Evolutionary conservation across 2,113 vertebrate species (phyloP).

Genomic region (Hepsetus odoe): DNA sequence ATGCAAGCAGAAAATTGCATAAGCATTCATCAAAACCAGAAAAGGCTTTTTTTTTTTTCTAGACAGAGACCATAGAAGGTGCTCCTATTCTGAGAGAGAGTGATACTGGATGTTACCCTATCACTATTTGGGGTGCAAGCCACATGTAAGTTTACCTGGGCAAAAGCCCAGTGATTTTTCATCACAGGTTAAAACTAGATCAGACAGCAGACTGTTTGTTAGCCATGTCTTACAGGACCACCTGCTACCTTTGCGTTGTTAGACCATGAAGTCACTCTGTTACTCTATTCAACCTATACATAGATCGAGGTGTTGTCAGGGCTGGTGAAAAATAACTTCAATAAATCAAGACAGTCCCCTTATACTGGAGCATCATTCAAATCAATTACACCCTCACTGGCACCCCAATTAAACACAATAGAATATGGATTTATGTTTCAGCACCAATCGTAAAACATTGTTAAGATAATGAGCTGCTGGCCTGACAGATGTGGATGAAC

Average conservation of each 20-base stretch:
- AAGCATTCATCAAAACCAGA: conserved; percentile 16
- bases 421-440: conserved; percentile 43
- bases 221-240: conserved; percentile 25
- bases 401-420: conserved; percentile 50
- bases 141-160: conserved; percentile 28
- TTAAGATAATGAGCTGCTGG: conserved; percentile 49
- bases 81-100: conserved; percentile 31
- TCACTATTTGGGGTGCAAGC: conserved; percentile 19
- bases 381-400: conserved; percentile 51
- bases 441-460: conserved; percentile 44
- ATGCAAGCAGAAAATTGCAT: not conserved
- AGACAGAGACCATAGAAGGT: conserved; percentile 47
- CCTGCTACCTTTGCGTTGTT: conserved; percentile 18
- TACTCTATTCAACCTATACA: conserved; percentile 35
- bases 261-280: conserved; percentile 44
- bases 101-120: conserved; percentile 3
- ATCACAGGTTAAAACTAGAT: conserved; percentile 39
- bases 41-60: conserved; percentile 24
- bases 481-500: conserved; percentile 16
- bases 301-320: conserved; percentile 34
- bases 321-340: conserved; percentile 5
- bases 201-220: conserved; percentile 45
- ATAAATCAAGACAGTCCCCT: conserved; percentile 34
- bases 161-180: conserved; percentile 19
- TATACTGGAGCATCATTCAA: conserved; percentile 39